phyloP scores from a whole-genome alignment of 1,140 invertebrate genomes.

The Macrosteles quadrilineatus region DNA sequence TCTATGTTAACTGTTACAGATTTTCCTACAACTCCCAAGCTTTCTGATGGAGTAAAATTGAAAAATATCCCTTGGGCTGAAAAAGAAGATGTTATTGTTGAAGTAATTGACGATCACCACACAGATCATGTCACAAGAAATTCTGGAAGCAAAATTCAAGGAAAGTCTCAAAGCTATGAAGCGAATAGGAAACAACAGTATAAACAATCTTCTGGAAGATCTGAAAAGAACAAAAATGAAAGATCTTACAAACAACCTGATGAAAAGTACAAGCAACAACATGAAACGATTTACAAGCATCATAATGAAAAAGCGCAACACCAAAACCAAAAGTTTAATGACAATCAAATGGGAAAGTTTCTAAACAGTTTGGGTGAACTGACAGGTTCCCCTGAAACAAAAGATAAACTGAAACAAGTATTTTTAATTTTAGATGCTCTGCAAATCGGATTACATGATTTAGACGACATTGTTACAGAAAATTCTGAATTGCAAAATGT shows the following conservation, averaged over 20 bases:
- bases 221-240: no score
- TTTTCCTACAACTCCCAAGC: constrained; percentile 3
- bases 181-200: no score
- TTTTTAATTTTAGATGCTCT: constrained; percentile 15
- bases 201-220: no score
- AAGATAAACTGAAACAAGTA: neutral
- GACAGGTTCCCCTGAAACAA: neutral
- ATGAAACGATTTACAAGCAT: no score
- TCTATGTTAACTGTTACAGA: no score
- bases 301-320: no score
- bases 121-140: no score
- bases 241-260: no score
- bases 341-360: neutral
- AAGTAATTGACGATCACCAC: no score
- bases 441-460: neutral
- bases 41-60: neutral
- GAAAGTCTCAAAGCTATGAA: no score
- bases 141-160: no score
- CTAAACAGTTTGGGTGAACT: neutral
- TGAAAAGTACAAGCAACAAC: no score
- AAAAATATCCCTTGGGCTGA: neutral
- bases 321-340: neutral
- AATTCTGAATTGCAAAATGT: constrained; percentile 2
- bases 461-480: neutral
- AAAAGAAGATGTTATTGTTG: neutral